These are phyloP conservation scores for Pammene fasciana DNA, from an alignment of 2,888 invertebrate genomes.

Conservation along the genomic window DNA sequence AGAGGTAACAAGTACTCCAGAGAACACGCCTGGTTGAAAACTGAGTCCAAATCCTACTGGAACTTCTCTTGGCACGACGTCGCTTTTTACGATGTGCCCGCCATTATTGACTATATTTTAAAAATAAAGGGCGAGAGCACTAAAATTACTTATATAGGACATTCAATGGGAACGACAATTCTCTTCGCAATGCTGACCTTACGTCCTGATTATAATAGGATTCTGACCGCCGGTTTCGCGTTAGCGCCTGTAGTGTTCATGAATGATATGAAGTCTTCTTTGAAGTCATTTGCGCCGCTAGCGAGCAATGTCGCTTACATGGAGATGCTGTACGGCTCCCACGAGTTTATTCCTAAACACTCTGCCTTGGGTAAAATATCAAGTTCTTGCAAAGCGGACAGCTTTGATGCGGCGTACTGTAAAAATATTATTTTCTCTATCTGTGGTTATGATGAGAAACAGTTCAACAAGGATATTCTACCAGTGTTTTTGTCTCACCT, in stretches of 20 bases:
- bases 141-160: slow-evolving; percentile 89
- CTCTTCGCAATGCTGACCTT: slow-evolving; percentile 87
- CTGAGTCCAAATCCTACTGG: slow-evolving; percentile 87
- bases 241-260: slow-evolving; percentile 88
- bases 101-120: slow-evolving; percentile 87
- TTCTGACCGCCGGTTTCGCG: slow-evolving; percentile 85
- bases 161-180: slow-evolving; percentile 95
- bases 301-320: slow-evolving; percentile 84
- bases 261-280: slow-evolving; percentile 85
- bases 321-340: slow-evolving; percentile 85
- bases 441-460: slow-evolving; percentile 87
- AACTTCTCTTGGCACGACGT: slow-evolving; percentile 94
- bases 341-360: slow-evolving; percentile 88
- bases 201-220: slow-evolving; percentile 86
- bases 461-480: slow-evolving; percentile 87
- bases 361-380: slow-evolving; percentile 83
- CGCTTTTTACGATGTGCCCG: slow-evolving; percentile 93
- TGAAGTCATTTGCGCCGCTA: slow-evolving; percentile 86
- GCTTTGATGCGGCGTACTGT: slow-evolving; percentile 84
- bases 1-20: slow-evolving; percentile 90
- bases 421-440: slow-evolving; percentile 88
- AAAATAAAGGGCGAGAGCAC: slow-evolving; percentile 60
- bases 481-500: slow-evolving; percentile 87
- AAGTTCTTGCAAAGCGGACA: slow-evolving; percentile 80
- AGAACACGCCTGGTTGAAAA: slow-evolving; percentile 83